These are phyloP conservation scores for Stegostoma tigrinum DNA, from an alignment of 2,113 vertebrate species.

Conservation along the genomic window DNA sequence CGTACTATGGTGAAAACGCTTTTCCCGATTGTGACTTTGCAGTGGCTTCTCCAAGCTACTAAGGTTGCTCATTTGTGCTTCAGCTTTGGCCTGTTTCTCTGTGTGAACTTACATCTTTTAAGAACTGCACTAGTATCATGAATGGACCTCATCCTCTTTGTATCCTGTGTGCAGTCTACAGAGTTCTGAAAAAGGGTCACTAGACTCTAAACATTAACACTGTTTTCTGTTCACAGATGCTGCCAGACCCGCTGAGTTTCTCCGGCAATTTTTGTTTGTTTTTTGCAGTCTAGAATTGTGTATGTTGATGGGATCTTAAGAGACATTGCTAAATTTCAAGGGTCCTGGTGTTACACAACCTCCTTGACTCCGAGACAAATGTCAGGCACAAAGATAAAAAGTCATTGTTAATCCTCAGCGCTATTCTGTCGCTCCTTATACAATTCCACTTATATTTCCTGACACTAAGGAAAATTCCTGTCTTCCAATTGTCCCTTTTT, in stretches of 20 bases:
- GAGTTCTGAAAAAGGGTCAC: too few species aligned
- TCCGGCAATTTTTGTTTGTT: too few species aligned
- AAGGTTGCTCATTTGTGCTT: too few species aligned
- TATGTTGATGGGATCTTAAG: background rate
- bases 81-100: too few species aligned
- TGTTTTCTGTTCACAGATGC: too few species aligned
- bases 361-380: background rate
- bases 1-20: too few species aligned
- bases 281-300: too few species aligned
- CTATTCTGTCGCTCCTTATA: background rate
- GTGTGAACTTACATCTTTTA: background rate
- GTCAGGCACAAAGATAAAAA: background rate
- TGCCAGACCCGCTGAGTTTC: too few species aligned
- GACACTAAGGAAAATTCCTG: background rate
- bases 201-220: too few species aligned
- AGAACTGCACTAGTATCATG: background rate
- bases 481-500: background rate
- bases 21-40: too few species aligned
- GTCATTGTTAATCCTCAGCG: background rate
- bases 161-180: background rate
- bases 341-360: background rate
- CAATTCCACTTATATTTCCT: background rate
- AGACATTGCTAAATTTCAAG: background rate
- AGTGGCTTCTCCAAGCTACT: too few species aligned
- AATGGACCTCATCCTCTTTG: background rate